A percentile compares a stretch with the other conserved stretches of the same genome.
Conservation (phyloP, 2,888 invertebrate genomes). For the Nymphalis polychloros region DNA sequence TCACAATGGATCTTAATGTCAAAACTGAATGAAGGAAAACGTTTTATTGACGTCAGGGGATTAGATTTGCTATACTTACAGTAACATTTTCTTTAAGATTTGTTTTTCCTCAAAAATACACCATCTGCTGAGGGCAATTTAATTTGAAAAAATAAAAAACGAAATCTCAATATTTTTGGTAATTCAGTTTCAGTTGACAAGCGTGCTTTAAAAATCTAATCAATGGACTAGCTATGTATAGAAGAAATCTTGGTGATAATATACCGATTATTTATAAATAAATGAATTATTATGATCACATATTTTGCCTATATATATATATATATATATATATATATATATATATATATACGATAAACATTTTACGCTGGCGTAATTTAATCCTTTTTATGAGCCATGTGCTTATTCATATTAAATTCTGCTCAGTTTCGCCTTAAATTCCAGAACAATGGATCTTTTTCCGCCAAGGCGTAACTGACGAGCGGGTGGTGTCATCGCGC, state of each 20-base stretch:
- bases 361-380: not conserved
- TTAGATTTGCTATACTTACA: not conserved
- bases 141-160: too few species aligned
- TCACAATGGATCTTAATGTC: conserved; percentile 58
- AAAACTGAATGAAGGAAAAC: conserved; percentile 42
- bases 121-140: too few species aligned
- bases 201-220: too few species aligned
- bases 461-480: conserved; percentile 34
- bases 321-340: too few species aligned
- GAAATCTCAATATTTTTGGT: too few species aligned
- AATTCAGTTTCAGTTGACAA: too few species aligned
- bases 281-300: too few species aligned
- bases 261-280: too few species aligned
- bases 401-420: conserved; percentile 9
- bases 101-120: too few species aligned
- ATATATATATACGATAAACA: not conserved
- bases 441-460: conserved; percentile 25
- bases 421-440: conserved; percentile 3
- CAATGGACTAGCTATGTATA: too few species aligned
- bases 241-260: too few species aligned
- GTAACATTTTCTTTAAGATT: not conserved
- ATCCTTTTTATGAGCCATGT: not conserved
- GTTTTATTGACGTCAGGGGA: conserved; percentile 38
- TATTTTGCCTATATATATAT: too few species aligned
- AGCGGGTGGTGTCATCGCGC: conserved; percentile 40